Base-by-base conservation (phyloP, 1,140 invertebrate species). In the Lucilia sericata region DNA sequence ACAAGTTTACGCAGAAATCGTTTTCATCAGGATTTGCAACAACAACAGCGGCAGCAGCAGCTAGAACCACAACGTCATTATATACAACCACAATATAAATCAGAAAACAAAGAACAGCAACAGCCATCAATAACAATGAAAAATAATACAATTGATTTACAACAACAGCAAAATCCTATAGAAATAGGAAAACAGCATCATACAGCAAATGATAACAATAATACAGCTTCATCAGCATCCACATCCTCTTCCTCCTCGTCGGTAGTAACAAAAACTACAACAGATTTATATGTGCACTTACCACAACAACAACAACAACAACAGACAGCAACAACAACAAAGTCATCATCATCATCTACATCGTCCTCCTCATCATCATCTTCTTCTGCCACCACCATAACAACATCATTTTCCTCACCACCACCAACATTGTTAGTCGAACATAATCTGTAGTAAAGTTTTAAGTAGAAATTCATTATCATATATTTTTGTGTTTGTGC, bases 1-100 rank as follows among this genome's bases (percentile, higher is more conserved):
- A 82, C 74, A 36, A 81, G 19, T 21, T 60, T 84, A 42, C 81
- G 84, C 5, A 51, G 84, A 78, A 84, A 85, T 84, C 85, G 84
- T 30, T 84, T 74, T 75, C 85, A 85, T 81, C 49, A 83, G 21
- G 82, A 84, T 75, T 19, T 49, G 10, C 21, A 84, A 51, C 74
- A 84, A 7, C 78, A 84, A 19, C 84, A 74, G 51, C 19, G 47
- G 14, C 85, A 83, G 1, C 82, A 84, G n/a, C 81, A 82, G 13
- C 85, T 80, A 49, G 74, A 84, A 12, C 83, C 82, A 21, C 85
- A 83, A 49, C 85, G 80, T 36, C 47, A 60, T 14, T 25, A 76
- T 36, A 10, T 76, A 36, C 70, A 74, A 55, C 19, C 42, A 42
- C 85, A 83, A 10, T 81, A 85, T 14, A 78, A 83, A 14, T 13